Evolutionary conservation across 2,797 vertebrate species (phyloP), one percentile per base, ranked within the genome.

Genomic region (Streptopelia turtur): DNA sequence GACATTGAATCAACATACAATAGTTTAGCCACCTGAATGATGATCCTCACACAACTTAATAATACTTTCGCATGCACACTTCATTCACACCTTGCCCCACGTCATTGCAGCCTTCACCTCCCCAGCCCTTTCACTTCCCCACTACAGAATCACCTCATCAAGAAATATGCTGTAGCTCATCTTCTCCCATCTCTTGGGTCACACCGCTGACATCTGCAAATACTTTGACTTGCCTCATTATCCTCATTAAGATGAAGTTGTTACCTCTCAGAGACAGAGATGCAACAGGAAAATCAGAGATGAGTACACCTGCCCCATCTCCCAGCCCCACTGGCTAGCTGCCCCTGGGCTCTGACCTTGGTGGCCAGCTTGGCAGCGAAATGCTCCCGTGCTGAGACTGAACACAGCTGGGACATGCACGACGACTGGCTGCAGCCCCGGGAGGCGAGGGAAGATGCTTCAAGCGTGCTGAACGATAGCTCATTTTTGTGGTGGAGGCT

Each of bases 361-460:
- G 27, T 2, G 3, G 57, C 39, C 0, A 0, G 1, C 15, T 23
- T 10, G 4, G 31, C 0, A 0, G 49, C 3, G 1, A 64, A 77
- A 63, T 22, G 27, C 14, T 80, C 22, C 47, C 25, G 25, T 45
- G 50, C 31, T 0, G 4, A 53, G 39, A 30, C 18, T 5, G 5
- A 41, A 31, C 9, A 6, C 8, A 10, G 49, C 14, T 35, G 52
- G 66, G 70, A 72, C 21, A 21, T 1, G 4, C 1, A 3, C 74
- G 52, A 27, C 10, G 43, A 52, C 13, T 21, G 22, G 8, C 2
- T 65, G 52, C 64, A 66, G 53, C 43, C 8, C 47, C 78, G 56
- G 50, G 20, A 83, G 27, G 16, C 1, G 1, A 83, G 47, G 43
- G 52, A 71, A 31, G 41, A 45, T 63, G 35, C 49, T 89, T 3